Conservation (phyloP, 1,140 invertebrate genomes). For the Manduca sexta region DNA sequence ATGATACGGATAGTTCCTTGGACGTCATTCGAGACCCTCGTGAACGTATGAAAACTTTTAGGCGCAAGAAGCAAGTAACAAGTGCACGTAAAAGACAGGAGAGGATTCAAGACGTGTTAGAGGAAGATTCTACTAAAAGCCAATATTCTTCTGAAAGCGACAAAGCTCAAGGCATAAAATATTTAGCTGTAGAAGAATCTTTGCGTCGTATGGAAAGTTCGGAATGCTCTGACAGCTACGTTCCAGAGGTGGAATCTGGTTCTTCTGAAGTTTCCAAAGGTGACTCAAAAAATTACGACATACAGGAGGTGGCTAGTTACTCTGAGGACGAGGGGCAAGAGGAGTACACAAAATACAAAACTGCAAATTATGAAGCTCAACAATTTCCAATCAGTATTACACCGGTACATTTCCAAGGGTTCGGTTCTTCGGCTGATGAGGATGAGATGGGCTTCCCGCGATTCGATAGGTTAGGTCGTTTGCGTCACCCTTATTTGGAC, state of each 20-base stretch:
- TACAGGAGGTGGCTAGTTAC: slow-evolving; percentile 70
- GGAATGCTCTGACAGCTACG: slow-evolving; percentile 78
- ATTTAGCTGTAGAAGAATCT: slow-evolving; percentile 53
- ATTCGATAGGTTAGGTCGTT: slow-evolving; percentile 74
- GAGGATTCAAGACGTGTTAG: slow-evolving; percentile 72
- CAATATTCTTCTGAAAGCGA: slow-evolving; percentile 72
- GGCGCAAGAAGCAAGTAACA: slow-evolving; percentile 76
- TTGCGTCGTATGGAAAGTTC: slow-evolving; percentile 72
- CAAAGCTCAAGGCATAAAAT: slow-evolving; percentile 59
- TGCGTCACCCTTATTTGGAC: slow-evolving; percentile 69
- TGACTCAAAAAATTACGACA: slow-evolving; percentile 67
- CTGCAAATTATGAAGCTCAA: slow-evolving; percentile 47
- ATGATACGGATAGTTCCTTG: slow-evolving; percentile 79
- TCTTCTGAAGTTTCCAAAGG: slow-evolving; percentile 75
- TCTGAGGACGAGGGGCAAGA: slow-evolving; percentile 72
- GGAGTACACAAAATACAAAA: slow-evolving; percentile 63
- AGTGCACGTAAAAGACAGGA: slow-evolving; percentile 73
- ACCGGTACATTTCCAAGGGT: slow-evolving; percentile 74
- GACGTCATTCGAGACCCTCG: slow-evolving; percentile 77
- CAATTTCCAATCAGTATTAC: slow-evolving; percentile 61
- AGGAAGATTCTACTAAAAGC: slow-evolving; percentile 71
- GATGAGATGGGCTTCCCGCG: slow-evolving; percentile 77
- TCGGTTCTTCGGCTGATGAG: slow-evolving; percentile 76
- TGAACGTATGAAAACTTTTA: slow-evolving; percentile 75
- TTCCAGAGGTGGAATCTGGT: slow-evolving; percentile 78